These are phyloP conservation scores for Melanostoma mellinum DNA, from an alignment of 2,888 invertebrate genomes.

Conservation along the genomic window DNA sequence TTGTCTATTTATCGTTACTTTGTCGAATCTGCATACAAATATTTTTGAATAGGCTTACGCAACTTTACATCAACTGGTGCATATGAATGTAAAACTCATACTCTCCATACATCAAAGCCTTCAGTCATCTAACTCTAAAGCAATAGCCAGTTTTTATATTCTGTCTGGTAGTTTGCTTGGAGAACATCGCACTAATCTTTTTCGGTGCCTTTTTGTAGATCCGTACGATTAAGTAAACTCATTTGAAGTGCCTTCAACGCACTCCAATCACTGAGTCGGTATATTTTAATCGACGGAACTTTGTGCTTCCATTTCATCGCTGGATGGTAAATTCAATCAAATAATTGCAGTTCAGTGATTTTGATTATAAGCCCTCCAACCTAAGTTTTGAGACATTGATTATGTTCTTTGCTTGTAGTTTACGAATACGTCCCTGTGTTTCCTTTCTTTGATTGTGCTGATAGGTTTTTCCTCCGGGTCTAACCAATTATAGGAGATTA, in stretches of 20 bases:
- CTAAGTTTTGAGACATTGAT: constrained; percentile 59
- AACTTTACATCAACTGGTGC: no score
- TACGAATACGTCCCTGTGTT: constrained; percentile 37
- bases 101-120: no score
- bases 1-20: no score
- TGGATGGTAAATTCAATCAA: constrained; percentile 74
- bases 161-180: background rate
- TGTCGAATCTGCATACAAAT: no score
- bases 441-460: no score
- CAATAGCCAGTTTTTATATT: no score
- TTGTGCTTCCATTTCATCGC: constrained; percentile 55
- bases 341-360: constrained; percentile 74
- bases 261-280: constrained; percentile 20
- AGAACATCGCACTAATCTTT: constrained; percentile 49
- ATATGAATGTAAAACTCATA: no score
- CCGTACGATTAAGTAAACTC: constrained; percentile 68
- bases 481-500: no score
- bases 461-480: no score
- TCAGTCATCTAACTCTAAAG: no score
- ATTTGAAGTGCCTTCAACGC: constrained; percentile 47
- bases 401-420: constrained; percentile 36
- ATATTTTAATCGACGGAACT: constrained; percentile 64
- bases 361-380: constrained; percentile 72
- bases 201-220: constrained; percentile 51
- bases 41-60: no score